phyloP scores from a whole-genome alignment of 2,797 vertebrate genomes.

The Crenuchus spilurus region DNA sequence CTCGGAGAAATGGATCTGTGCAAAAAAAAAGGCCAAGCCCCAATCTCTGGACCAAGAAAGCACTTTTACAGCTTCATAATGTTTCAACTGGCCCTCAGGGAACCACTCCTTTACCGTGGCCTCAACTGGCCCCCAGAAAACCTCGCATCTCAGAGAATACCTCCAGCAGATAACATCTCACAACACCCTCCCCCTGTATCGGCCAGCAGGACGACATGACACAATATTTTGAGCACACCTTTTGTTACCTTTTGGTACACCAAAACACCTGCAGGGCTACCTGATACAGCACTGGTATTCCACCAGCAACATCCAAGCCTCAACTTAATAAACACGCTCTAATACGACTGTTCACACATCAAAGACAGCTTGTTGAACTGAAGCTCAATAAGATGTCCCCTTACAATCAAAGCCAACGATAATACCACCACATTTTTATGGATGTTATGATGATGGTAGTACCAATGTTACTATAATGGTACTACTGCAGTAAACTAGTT shows the following conservation, averaged over 20 bases:
- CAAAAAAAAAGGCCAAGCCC: constrained; percentile 49
- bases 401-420: no score
- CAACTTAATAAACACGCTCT: no score
- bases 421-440: no score
- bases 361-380: no score
- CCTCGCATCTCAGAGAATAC: constrained; percentile 31
- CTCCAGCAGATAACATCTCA: constrained; percentile 21
- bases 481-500: no score
- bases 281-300: no score
- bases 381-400: no score
- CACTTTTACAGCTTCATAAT: constrained; percentile 57
- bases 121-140: constrained; percentile 33
- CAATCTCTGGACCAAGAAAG: constrained; percentile 54
- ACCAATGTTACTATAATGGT: no score
- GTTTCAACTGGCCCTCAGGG: constrained; percentile 60
- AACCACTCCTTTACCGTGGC: constrained; percentile 58
- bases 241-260: constrained; percentile 9
- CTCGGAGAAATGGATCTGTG: background rate
- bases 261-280: background rate
- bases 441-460: no score
- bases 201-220: constrained; percentile 10
- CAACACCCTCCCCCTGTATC: constrained; percentile 6
- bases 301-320: no score
- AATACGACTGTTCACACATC: no score
- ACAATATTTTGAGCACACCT: constrained; percentile 29